Evolutionary conservation across 2,797 vertebrate genomes (phyloP).

Genomic region (Emydoidea blandingii): DNA sequence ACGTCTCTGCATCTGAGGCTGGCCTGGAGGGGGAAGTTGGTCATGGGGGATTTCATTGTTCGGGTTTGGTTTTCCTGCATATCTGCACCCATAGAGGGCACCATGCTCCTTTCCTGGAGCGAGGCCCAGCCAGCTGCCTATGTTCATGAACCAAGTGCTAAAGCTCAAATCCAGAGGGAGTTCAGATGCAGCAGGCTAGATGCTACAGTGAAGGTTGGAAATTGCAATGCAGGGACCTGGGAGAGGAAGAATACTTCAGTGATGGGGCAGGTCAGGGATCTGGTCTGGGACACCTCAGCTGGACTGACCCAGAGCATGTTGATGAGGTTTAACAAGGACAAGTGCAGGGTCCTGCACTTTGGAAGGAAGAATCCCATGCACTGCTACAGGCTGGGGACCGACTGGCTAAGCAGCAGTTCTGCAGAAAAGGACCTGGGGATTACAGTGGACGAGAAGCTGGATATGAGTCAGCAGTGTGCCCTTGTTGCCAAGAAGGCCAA

Average conservation of each 20-base stretch:
- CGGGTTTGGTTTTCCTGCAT: background rate
- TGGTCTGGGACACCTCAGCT: background rate
- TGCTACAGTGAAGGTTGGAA: background rate
- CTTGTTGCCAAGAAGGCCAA: too few relatives aligned
- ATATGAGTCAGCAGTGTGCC: too few relatives aligned
- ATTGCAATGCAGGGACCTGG: background rate
- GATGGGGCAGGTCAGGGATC: background rate
- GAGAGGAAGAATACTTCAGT: background rate
- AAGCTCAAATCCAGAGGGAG: background rate
- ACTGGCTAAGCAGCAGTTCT: too few relatives aligned
- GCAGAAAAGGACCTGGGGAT: too few relatives aligned
- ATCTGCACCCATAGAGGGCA: background rate
- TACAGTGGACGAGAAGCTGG: too few relatives aligned
- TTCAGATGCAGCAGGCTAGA: background rate
- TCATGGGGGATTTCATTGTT: fast-evolving
- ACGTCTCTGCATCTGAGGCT: fast-evolving
- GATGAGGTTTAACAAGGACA: too few relatives aligned
- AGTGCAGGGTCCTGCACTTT: too few relatives aligned
- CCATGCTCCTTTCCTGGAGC: background rate
- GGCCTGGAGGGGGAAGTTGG: background rate
- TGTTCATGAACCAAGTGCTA: background rate
- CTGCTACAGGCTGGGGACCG: too few relatives aligned
- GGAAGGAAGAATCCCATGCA: too few relatives aligned
- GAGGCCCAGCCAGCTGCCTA: background rate
- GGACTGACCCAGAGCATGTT: background rate